These are phyloP conservation scores for Nothocercus julius DNA, from an alignment of 2,113 vertebrate genomes.

Conservation along the genomic window DNA sequence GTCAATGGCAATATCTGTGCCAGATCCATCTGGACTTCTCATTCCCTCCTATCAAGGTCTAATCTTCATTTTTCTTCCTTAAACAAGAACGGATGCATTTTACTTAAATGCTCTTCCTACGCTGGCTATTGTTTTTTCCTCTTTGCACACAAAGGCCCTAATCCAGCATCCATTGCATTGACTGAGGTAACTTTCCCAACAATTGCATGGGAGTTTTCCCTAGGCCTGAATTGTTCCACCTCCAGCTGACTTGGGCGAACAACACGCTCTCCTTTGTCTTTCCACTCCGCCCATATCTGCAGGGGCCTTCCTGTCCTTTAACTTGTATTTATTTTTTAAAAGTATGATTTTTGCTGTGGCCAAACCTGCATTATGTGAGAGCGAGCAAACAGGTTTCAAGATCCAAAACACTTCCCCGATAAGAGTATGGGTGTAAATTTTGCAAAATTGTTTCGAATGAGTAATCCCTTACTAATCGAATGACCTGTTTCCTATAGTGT, in stretches of 20 bases:
- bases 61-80: constrained; percentile 10
- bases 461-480: background rate
- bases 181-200: background rate
- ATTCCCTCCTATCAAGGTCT: background rate
- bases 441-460: background rate
- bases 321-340: background rate
- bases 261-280: background rate
- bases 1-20: background rate
- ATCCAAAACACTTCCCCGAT: constrained; percentile 7
- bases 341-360: background rate
- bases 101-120: constrained; percentile 11
- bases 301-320: background rate
- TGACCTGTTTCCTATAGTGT: background rate
- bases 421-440: constrained; percentile 16
- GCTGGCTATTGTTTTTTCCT: background rate
- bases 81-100: background rate
- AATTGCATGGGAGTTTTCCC: background rate
- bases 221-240: background rate
- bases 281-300: background rate
- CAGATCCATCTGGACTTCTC: constrained; percentile 18
- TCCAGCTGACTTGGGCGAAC: background rate
- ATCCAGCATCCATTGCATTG: background rate
- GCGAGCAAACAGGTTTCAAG: background rate
- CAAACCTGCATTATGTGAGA: background rate
- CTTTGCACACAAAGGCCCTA: background rate